Conservation (phyloP, 2,113 vertebrate species). For the Engraulis encrasicolus region DNA sequence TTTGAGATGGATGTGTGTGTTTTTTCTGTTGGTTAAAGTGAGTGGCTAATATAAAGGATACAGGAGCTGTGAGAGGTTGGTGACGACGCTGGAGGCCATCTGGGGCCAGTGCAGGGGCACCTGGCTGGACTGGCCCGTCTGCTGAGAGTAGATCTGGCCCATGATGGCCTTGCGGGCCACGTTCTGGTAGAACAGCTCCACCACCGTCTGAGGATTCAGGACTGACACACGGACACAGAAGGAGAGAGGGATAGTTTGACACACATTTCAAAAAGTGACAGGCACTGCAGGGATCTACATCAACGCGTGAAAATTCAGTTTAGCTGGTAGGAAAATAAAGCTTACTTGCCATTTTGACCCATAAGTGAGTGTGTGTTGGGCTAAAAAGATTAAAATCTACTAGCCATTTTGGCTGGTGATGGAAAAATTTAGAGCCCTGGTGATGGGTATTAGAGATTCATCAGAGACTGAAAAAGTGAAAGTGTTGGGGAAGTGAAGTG, state of each 20-base stretch:
- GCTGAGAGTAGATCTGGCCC: slow-evolving; percentile 82
- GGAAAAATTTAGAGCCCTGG: too few species aligned
- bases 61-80: slow-evolving; percentile 87
- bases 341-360: too few species aligned
- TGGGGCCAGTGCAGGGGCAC: slow-evolving; percentile 84
- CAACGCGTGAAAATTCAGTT: too few species aligned
- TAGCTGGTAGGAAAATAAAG: too few species aligned
- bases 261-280: neutral
- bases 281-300: too few species aligned
- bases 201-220: slow-evolving; percentile 84
- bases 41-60: slow-evolving; percentile 83
- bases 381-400: too few species aligned
- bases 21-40: too few species aligned
- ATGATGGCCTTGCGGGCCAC: slow-evolving; percentile 83
- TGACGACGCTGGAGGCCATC: slow-evolving; percentile 79
- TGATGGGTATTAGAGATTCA: neutral
- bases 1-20: too few species aligned
- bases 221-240: slow-evolving; percentile 58
- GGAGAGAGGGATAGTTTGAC: neutral
- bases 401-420: too few species aligned
- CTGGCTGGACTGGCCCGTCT: slow-evolving; percentile 66
- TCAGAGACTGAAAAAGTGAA: neutral
- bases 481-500: neutral
- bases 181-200: slow-evolving; percentile 94
- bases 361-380: too few species aligned